Conservation (phyloP, 2,113 vertebrate genomes). For the Eubucco bourcierii region DNA sequence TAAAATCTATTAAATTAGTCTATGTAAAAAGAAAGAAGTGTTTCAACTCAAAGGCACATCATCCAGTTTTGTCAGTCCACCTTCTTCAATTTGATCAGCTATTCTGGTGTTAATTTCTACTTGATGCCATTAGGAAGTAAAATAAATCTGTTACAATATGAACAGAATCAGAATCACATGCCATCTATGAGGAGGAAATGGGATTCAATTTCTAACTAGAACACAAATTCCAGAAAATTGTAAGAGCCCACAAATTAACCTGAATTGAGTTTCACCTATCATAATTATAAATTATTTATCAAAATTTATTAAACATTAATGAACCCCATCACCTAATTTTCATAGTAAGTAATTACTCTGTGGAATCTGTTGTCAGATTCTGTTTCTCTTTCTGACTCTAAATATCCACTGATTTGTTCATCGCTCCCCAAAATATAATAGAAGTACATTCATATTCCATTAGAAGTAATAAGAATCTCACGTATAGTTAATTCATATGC, state of each 20-base stretch:
- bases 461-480: not conserved
- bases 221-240: not conserved
- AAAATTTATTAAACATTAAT: conserved; percentile 1
- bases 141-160: not conserved
- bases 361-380: not conserved
- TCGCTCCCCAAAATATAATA: not conserved
- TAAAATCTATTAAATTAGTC: not conserved
- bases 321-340: not conserved
- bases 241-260: not conserved
- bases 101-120: not conserved
- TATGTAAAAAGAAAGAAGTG: not conserved
- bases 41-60: not conserved
- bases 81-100: not conserved
- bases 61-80: not conserved
- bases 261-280: not conserved
- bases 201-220: not conserved
- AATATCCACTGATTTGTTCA: not conserved
- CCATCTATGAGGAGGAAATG: not conserved
- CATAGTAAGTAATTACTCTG: not conserved
- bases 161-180: not conserved
- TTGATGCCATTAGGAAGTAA: not conserved
- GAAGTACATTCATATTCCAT: not conserved
- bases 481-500: not conserved
- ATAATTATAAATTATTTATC: conserved; percentile 21
- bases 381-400: not conserved